A percentile compares a stretch with the other conserved stretches of the same genome.
Evolutionary conservation across 2,888 invertebrate species (phyloP).

Genomic region (Hemistola chrysoprasaria): DNA sequence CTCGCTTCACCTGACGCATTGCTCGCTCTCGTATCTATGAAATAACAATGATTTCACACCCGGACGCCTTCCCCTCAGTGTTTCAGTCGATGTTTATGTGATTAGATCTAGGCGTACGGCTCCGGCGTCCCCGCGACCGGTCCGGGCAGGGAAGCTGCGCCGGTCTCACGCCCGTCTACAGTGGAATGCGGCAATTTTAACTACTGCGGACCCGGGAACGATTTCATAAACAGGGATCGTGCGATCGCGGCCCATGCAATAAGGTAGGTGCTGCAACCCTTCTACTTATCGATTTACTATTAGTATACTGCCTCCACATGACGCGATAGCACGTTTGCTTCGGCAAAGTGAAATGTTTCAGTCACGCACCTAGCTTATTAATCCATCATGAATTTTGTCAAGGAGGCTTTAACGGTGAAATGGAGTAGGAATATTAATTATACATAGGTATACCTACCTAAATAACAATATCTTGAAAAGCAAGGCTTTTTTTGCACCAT

Average conservation of each 20-base stretch:
- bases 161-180: slow-evolving; percentile 73
- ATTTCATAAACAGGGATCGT: slow-evolving; percentile 68
- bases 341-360: slow-evolving; percentile 13
- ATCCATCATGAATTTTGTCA: slow-evolving; percentile 17
- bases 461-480: slow-evolving; percentile 29
- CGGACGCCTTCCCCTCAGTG: slow-evolving; percentile 47
- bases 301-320: neutral
- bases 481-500: slow-evolving; percentile 23
- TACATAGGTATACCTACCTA: too few relatives aligned
- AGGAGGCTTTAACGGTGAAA: slow-evolving; percentile 11
- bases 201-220: slow-evolving; percentile 77
- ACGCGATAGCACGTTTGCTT: slow-evolving; percentile 11
- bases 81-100: slow-evolving; percentile 68
- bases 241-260: slow-evolving; percentile 50
- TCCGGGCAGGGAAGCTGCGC: slow-evolving; percentile 76
- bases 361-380: slow-evolving; percentile 20
- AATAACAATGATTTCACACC: slow-evolving; percentile 58
- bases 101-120: slow-evolving; percentile 47
- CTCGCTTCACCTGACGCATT: slow-evolving; percentile 40
- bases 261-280: slow-evolving; percentile 52
- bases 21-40: slow-evolving; percentile 55
- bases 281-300: slow-evolving; percentile 22
- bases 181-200: slow-evolving; percentile 82
- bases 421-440: too few relatives aligned
- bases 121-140: slow-evolving; percentile 55